Conservation (phyloP, 35 echinoderm and acorn worm species). For the Nesometra sesokonis region DNA sequence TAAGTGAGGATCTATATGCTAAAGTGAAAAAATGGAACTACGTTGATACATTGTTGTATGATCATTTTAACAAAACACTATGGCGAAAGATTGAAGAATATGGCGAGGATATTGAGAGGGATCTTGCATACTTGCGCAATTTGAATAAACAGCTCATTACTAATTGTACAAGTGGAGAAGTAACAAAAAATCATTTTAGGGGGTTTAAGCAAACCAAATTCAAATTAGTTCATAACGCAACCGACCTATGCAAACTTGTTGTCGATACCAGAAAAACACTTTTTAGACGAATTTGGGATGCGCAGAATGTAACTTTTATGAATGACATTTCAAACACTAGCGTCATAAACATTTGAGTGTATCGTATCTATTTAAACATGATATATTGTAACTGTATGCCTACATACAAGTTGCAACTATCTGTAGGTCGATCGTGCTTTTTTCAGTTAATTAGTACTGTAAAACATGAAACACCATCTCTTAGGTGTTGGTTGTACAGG, state of each 20-base stretch:
- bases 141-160: not conserved
- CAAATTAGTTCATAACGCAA: not conserved
- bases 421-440: too few species aligned
- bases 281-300: not conserved
- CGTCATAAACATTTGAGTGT: too few species aligned
- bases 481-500: too few species aligned
- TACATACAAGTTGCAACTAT: too few species aligned
- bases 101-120: not conserved
- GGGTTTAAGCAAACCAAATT: not conserved
- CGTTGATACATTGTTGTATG: slow-evolving; percentile 1
- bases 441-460: too few species aligned
- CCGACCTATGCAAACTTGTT: not conserved
- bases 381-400: too few species aligned
- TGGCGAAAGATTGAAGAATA: not conserved
- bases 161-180: not conserved
- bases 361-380: too few species aligned
- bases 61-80: slow-evolving; percentile 16
- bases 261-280: not conserved
- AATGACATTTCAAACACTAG: too few species aligned
- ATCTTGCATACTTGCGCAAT: not conserved
- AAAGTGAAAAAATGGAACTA: not conserved
- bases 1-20: not conserved
- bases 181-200: not conserved
- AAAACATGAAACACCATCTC: too few species aligned
- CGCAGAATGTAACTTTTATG: not conserved